Percentiles rank a stretch among this genome's conserved stretches.
Conservation (phyloP, 2,888 invertebrate genomes). For the Belgica antarctica region DNA sequence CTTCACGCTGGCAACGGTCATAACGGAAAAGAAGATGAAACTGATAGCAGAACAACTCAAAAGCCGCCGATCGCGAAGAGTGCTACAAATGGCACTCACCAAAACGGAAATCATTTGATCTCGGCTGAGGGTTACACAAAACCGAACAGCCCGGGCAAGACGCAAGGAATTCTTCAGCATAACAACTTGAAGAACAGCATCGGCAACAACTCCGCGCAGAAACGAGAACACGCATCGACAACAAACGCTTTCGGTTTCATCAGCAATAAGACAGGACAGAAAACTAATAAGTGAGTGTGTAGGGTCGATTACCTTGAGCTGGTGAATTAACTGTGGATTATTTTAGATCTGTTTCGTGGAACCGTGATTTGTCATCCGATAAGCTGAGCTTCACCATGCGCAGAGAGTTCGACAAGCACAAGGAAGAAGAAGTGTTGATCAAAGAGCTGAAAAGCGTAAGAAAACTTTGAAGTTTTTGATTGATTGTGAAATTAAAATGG, state of each 20-base stretch:
- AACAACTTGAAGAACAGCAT: conserved; percentile 49
- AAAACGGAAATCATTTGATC: conserved; percentile 17
- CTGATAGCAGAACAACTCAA: conserved; percentile 68
- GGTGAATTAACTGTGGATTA: background rate
- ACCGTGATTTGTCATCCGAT: conserved; percentile 66
- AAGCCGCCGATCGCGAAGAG: conserved; percentile 78
- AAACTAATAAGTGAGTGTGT: conserved; percentile 44
- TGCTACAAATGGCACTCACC: conserved; percentile 47
- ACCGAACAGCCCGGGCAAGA: conserved; percentile 54
- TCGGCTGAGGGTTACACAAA: conserved; percentile 54
- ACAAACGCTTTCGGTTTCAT: conserved; percentile 51
- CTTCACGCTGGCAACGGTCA: conserved; percentile 46
- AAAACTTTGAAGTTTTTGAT: conserved; percentile 69
- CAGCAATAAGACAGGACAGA: conserved; percentile 47
- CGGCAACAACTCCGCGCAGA: conserved; percentile 48
- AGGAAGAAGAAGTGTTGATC: conserved; percentile 82
- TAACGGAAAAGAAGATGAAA: conserved; percentile 45
- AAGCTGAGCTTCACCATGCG: conserved; percentile 89
- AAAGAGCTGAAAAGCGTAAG: conserved; percentile 78
- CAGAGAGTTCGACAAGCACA: conserved; percentile 85
- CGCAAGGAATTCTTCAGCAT: conserved; percentile 49
- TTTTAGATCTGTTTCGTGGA: conserved; percentile 64
- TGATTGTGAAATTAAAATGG: too few relatives aligned
- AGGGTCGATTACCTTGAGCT: background rate
- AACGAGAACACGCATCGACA: too few relatives aligned